Conservation (phyloP, 2,113 vertebrate species). For the Poeciliopsis turrubarensis region DNA sequence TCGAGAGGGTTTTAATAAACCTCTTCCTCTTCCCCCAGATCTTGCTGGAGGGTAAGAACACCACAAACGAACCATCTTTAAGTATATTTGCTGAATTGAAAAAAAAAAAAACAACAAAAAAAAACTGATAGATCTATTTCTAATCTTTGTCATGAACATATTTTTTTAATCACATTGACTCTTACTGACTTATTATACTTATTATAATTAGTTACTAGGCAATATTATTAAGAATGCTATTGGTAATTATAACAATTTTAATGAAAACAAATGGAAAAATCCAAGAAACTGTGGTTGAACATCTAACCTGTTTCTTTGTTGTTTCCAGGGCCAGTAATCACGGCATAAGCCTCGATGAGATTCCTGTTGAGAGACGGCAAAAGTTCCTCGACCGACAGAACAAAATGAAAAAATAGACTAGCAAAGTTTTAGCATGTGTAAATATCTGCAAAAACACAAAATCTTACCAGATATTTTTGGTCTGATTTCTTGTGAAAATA, state of each 20-base stretch:
- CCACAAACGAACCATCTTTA: not conserved
- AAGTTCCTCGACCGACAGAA: slow-evolving; percentile 82
- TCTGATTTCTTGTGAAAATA: no score
- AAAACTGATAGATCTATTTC: not conserved
- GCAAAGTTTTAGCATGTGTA: not conserved
- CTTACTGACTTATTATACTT: not conserved
- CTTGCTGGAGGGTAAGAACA: slow-evolving; percentile 55
- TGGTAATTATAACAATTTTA: not conserved
- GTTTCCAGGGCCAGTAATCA: slow-evolving; percentile 82
- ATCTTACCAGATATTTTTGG: no score
- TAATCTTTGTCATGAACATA: not conserved
- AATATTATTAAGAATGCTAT: no score
- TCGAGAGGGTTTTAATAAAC: slow-evolving; percentile 64
- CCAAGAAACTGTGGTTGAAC: not conserved
- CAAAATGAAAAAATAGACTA: slow-evolving; percentile 56
- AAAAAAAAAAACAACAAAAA: not conserved
- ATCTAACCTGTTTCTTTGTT: not conserved
- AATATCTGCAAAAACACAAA: no score
- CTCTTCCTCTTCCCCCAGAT: slow-evolving; percentile 70
- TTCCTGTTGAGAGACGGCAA: slow-evolving; percentile 79
- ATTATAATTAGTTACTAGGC: no score
- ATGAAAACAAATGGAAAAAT: not conserved
- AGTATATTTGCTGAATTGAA: not conserved
- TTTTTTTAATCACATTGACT: not conserved
- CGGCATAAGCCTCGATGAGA: slow-evolving; percentile 86